Conservation (phyloP, 2,797 vertebrate genomes). For the Pogonophryne albipinna region DNA sequence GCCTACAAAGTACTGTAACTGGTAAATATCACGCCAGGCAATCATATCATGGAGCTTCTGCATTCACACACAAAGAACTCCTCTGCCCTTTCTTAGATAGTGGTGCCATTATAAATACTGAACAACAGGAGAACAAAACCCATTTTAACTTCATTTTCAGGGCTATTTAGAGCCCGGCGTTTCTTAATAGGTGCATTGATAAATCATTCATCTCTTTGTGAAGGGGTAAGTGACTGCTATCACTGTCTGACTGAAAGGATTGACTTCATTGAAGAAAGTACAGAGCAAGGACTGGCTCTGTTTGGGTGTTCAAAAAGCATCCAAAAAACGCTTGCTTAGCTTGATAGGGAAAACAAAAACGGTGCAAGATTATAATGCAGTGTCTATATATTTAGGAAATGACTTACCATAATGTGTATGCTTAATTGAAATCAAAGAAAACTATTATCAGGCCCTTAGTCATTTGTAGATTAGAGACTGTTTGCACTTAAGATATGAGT, state of each 20-base stretch:
- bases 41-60: conserved; percentile 59
- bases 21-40: conserved; percentile 68
- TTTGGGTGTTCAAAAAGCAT: conserved; percentile 42
- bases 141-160: conserved; percentile 81
- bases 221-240: conserved; percentile 75
- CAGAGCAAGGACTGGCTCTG: conserved; percentile 31
- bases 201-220: conserved; percentile 87
- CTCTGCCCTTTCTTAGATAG: conserved; percentile 41
- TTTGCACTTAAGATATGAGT: conserved; percentile 69
- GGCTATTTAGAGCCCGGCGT: conserved; percentile 79
- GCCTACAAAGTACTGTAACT: conserved; percentile 42
- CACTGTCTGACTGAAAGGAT: conserved; percentile 70
- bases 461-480: conserved; percentile 69
- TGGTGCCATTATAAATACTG: conserved; percentile 75
- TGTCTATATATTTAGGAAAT: conserved; percentile 73
- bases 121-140: conserved; percentile 76
- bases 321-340: conserved; percentile 36
- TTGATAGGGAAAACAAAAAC: conserved; percentile 43
- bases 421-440: conserved; percentile 78
- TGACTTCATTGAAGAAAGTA: conserved; percentile 62
- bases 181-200: conserved; percentile 87
- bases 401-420: conserved; percentile 67
- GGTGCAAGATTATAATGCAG: conserved; percentile 43
- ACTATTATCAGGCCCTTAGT: conserved; percentile 73
- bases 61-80: conserved; percentile 71